Evolutionary conservation across 2,888 invertebrate genomes (phyloP).

Genomic region (Pocota personata): DNA sequence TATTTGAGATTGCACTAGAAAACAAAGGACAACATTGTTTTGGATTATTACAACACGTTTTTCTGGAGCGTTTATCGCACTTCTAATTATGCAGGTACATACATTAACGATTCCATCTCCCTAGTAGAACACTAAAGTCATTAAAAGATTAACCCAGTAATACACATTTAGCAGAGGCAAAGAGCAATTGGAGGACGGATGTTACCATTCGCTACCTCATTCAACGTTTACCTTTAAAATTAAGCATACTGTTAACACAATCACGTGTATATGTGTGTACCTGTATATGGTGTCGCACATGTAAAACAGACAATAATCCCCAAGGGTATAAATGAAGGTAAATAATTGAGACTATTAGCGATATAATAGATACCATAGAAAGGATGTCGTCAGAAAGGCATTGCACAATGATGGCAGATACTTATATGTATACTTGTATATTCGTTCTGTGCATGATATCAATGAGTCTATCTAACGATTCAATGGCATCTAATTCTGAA

Average conservation of each 20-base stretch:
- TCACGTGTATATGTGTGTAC: not conserved
- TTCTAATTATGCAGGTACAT: constrained; percentile 47
- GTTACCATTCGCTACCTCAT: constrained; percentile 16
- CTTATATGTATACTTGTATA: not conserved
- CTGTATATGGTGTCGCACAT: constrained; percentile 17
- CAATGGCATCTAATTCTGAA: constrained; percentile 27
- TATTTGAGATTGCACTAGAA: not conserved
- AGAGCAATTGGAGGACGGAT: constrained; percentile 53
- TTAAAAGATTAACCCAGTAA: constrained; percentile 82
- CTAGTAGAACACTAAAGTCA: constrained; percentile 78
- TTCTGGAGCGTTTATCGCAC: constrained; percentile 17
- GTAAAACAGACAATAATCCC: constrained; percentile 56
- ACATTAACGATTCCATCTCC: constrained; percentile 4
- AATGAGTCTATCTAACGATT: constrained; percentile 2
- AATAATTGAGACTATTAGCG: constrained; percentile 61
- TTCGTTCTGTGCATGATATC: constrained; percentile 4
- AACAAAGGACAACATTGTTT: constrained; percentile 35
- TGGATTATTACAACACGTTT: constrained; percentile 26
- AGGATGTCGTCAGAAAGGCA: constrained; percentile 34
- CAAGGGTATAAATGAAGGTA: constrained; percentile 48
- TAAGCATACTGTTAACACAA: constrained; percentile 11
- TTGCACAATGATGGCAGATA: constrained; percentile 25
- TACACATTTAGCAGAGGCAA: constrained; percentile 48
- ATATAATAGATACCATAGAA: constrained; percentile 69
- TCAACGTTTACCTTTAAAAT: constrained; percentile 13